These are phyloP conservation scores for Copsychus sechellarum DNA, from an alignment of 2,113 vertebrate genomes.

Conservation along the genomic window DNA sequence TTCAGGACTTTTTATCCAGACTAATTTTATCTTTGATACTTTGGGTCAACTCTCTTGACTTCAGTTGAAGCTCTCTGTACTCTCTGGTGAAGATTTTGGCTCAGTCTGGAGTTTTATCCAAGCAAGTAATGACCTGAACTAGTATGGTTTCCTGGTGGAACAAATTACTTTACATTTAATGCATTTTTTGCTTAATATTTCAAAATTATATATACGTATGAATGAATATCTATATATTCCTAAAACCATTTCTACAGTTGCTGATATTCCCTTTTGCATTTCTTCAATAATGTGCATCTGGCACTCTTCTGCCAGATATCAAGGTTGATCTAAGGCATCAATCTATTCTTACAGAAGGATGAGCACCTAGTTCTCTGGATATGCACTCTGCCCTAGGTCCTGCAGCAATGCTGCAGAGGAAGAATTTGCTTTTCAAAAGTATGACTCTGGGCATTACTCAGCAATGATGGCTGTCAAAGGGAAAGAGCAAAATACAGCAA, in stretches of 20 bases:
- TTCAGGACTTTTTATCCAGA: background rate
- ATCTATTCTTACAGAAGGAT: background rate
- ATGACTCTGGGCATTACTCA: conserved; percentile 54
- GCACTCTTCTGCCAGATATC: background rate
- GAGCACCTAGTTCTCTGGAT: background rate
- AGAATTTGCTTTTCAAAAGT: conserved; percentile 2
- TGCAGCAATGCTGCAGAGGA: conserved; percentile 16
- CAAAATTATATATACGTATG: background rate
- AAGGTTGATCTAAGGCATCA: background rate
- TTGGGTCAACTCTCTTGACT: background rate
- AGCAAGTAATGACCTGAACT: background rate
- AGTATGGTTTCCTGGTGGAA: background rate
- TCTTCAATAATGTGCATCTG: background rate
- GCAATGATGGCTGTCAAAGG: conserved; percentile 17
- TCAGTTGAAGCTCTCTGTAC: background rate
- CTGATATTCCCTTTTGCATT: background rate
- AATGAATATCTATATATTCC: background rate
- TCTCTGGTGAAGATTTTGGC: background rate
- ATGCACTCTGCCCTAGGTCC: background rate
- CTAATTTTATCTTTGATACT: background rate
- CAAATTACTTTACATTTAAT: background rate
- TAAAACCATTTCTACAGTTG: background rate
- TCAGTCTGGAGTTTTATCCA: background rate
- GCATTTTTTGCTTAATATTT: background rate
- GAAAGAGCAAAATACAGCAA: background rate